Evolutionary conservation across 2,113 vertebrate genomes (phyloP).

Genomic region (Copsychus sechellarum): DNA sequence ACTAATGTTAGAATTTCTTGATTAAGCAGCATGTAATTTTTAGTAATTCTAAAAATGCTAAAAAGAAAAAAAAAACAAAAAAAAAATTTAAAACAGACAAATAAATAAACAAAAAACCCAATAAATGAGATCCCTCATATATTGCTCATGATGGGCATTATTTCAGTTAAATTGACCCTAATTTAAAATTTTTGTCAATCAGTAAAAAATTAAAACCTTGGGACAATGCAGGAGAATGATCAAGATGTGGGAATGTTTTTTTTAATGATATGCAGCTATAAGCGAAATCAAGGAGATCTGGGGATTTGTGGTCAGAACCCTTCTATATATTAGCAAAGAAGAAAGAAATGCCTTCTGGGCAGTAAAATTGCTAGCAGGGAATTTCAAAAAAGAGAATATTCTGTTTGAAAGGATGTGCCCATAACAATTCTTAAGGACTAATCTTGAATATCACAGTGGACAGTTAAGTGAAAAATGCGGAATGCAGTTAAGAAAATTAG

Average conservation of each 20-base stretch:
- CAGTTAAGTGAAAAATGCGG: neutral
- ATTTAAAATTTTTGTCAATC: neutral
- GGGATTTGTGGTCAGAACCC: neutral
- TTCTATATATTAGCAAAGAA: neutral
- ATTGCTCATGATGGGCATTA: neutral
- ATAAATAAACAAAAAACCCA: accelerated
- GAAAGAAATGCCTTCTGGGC: neutral
- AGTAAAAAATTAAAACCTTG: neutral
- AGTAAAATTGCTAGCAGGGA: neutral
- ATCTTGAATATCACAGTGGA: neutral
- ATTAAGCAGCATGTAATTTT: neutral
- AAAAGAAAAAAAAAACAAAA: no score
- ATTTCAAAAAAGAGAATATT: neutral
- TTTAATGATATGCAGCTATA: neutral
- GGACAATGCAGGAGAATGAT: neutral
- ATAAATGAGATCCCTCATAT: neutral
- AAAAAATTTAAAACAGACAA: neutral
- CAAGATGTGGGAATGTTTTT: neutral
- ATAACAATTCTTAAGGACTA: neutral
- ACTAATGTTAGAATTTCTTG: neutral
- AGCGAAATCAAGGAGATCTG: neutral
- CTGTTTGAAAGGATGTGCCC: neutral
- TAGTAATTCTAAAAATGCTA: neutral
- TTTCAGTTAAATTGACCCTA: neutral
- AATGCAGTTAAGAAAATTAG: neutral